Percentiles rank a stretch among this genome's conserved stretches.
Conservation (phyloP, 2,888 invertebrate genomes). For the Stomorhina lunata region DNA sequence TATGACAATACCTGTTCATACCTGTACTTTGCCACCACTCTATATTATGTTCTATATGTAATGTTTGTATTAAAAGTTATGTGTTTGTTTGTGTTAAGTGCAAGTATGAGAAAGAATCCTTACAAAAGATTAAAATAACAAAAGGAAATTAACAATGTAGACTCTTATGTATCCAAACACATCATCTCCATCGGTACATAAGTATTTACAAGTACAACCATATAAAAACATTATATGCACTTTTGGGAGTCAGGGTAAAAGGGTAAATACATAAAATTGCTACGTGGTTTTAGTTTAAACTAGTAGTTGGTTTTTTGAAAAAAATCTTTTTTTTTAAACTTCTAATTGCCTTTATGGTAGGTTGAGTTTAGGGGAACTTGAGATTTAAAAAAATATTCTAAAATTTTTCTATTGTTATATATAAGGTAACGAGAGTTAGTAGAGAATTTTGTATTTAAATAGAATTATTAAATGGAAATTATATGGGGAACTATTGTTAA, state of each 20-base stretch:
- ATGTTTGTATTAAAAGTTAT: conserved; percentile 30
- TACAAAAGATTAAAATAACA: conserved; percentile 44
- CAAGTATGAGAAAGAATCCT: conserved; percentile 39
- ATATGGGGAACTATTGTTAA: too few species aligned
- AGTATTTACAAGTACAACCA: background rate
- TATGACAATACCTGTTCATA: background rate
- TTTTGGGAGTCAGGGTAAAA: background rate
- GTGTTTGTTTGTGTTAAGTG: background rate
- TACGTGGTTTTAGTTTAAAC: background rate
- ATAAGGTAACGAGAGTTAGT: too few species aligned
- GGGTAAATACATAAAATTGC: background rate
- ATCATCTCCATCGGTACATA: background rate
- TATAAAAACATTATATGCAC: background rate
- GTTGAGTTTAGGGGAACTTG: background rate
- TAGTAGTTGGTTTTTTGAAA: background rate
- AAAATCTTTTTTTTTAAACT: background rate
- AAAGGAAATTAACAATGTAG: conserved; percentile 26
- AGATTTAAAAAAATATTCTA: background rate
- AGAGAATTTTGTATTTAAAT: too few species aligned
- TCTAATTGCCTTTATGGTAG: conserved; percentile 8
- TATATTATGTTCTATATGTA: background rate
- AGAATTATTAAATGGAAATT: too few species aligned
- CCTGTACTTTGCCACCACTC: background rate
- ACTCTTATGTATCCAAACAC: background rate
- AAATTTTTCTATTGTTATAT: background rate